Base-by-base conservation (phyloP, 1,140 invertebrate species). In the Parasteatoda tepidariorum region DNA sequence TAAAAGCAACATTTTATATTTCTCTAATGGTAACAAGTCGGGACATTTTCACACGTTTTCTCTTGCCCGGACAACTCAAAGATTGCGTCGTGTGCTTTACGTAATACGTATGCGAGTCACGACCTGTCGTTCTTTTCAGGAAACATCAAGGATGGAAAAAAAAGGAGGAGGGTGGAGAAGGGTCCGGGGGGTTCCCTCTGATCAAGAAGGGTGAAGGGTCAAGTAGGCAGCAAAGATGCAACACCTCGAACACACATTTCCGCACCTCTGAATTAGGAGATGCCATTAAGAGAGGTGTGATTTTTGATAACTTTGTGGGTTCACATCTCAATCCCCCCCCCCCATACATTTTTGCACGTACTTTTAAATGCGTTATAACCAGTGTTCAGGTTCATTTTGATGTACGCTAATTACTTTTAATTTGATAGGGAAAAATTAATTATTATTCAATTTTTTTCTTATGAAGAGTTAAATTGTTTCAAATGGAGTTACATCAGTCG, bases 191-290 rank as follows among this genome's bases (percentile, higher is more conserved):
- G 24, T 66, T 28, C 13, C 30, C 34, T 24, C 22, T 34, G 26
- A 18, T 7, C 26, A 11, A 15, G 18, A 22, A 26, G 57, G 64
- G 76, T 79, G 30, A 66, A 64, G 38, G 76, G 62, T 79, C 76
- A 79, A 79, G 76, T 79, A 79, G 76, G 62, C 68, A 68, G 76
- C 64, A 57, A 38, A 57, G 66, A 79, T 79, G 62, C 76, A 61
- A 79, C 76, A 79, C 76, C 62, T 68, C 76, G 76, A 57, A 59
- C 24, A 26, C 57, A 18, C 57, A 62, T 61, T 75, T 68, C 31
- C 26, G 54, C 74, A 66, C 9, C 22, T 34, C 18, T 26, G 54
- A 57, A 22, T 57, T 73, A 24, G 13, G 70, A 59, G 22, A 33
- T 57, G 54, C 33, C 30, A 41, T 38, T 22, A 41, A n/a, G n/a